Conservation (phyloP, 2,888 invertebrate genomes). For the Chelonus formosanus region DNA sequence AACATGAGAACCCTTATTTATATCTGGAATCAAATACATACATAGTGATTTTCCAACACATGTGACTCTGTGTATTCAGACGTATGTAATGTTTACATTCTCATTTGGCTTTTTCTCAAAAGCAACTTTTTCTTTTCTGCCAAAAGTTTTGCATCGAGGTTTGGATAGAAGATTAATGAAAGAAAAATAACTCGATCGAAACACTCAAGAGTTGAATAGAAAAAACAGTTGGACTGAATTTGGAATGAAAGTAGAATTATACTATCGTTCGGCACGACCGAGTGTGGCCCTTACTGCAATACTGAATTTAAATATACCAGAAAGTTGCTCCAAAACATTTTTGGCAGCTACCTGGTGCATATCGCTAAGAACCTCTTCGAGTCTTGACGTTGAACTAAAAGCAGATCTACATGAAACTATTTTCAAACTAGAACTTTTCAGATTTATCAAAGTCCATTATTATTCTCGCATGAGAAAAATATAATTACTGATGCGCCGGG, state of each 20-base stretch:
- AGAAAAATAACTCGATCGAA: not conserved
- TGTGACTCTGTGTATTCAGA: no score
- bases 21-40: no score
- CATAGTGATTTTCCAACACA: no score
- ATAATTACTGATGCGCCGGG: slow-evolving; percentile 49
- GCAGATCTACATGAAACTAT: slow-evolving; percentile 55
- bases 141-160: slow-evolving; percentile 3
- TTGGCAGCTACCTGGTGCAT: slow-evolving; percentile 42
- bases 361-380: slow-evolving; percentile 32
- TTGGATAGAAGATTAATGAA: slow-evolving; percentile 1
- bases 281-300: slow-evolving; percentile 25
- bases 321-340: slow-evolving; percentile 42
- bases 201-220: slow-evolving; percentile 4
- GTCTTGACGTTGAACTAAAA: slow-evolving; percentile 49
- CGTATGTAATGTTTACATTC: no score
- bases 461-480: slow-evolving; percentile 58
- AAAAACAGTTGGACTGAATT: slow-evolving; percentile 17
- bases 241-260: slow-evolving; percentile 21
- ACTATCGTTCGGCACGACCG: slow-evolving; percentile 18
- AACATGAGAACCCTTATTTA: no score
- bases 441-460: slow-evolving; percentile 64
- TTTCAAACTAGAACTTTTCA: slow-evolving; percentile 58
- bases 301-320: slow-evolving; percentile 24
- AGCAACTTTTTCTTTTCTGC: not conserved
- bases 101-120: no score